Base-by-base conservation (phyloP, 2,113 vertebrate species). In the Varanus komodoensis region DNA sequence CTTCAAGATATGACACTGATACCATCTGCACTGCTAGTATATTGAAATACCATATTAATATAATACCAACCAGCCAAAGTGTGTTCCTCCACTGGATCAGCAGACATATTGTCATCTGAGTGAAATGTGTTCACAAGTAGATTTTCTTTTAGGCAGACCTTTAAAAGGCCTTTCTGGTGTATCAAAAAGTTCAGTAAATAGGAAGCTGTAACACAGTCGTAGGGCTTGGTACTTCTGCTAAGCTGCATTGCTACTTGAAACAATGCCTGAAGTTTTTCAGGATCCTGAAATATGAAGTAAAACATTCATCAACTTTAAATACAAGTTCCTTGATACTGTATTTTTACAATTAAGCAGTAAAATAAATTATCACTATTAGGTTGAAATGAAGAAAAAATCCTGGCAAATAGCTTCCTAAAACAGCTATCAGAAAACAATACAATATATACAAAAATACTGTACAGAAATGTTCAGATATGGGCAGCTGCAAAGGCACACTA, bases 211-310 rank as follows among this genome's bases (percentile, higher is more conserved):
- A 99, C 98, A 67, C 98, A 99, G 94, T 99, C 98, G 0, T 99
- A 99, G 0, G 99, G 99, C 89, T 98, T 99, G 32, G 98, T 98
- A 96, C 99, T 99, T 69, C 97, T 98, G 94, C 98, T 99, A 85
- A 99, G 98, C 82, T 97, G 97, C 94, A 99, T 69, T 8, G 98
- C 98, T 68, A 97, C 98, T 94, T 96, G 96, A 44, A 99, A 98
- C 2, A 99, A 95, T 4, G 87, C 50, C 52, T 12, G 44, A 71
- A 98, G 74, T 87, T 95, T 96, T 89, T 96, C 95, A 4, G 95
- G 95, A 75, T 95, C 97, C 98, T 99, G 57, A 23, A 79, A 90
- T 87, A 71, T 29, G 57, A 86, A 27, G 27, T 1, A 80, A n/a
- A 6, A 0, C 0, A 8, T 34, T 64, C 6, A 85, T 44, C 38